These are phyloP conservation scores for Drosophila barbarae DNA, from an alignment of 2,888 invertebrate species.

Conservation along the genomic window DNA sequence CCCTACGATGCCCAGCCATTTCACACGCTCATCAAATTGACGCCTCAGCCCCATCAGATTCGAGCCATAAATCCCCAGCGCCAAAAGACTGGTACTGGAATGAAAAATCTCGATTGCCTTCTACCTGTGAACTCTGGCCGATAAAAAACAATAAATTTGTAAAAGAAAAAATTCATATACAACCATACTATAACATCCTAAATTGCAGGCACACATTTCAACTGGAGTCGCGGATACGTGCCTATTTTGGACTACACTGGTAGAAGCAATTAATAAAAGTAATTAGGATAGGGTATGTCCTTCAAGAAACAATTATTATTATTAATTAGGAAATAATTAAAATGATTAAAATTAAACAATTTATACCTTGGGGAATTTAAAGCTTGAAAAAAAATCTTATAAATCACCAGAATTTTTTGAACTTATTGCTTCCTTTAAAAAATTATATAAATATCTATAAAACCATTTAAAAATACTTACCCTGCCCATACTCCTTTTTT, in stretches of 20 bases:
- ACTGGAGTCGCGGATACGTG: slow-evolving; percentile 11
- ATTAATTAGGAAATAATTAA: too few species aligned
- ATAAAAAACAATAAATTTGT: slow-evolving; percentile 69
- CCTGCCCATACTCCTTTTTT: not conserved
- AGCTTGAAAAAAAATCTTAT: too few species aligned
- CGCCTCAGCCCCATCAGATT: slow-evolving; percentile 27
- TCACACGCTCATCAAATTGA: slow-evolving; percentile 59
- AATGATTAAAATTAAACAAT: too few species aligned
- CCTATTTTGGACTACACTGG: slow-evolving; percentile 27
- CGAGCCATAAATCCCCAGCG: slow-evolving; percentile 41
- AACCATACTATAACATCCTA: slow-evolving; percentile 32
- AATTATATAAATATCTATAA: too few species aligned
- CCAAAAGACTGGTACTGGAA: slow-evolving; percentile 46
- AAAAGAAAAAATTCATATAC: slow-evolving; percentile 23
- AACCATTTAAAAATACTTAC: not conserved
- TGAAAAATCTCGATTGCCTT: slow-evolving; percentile 42
- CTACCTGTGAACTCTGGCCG: slow-evolving; percentile 53
- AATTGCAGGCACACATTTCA: slow-evolving; percentile 49
- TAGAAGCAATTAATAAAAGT: not conserved
- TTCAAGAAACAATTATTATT: not conserved
- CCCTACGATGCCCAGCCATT: slow-evolving; percentile 28
- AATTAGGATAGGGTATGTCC: rapidly evolving
- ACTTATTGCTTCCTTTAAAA: not conserved
- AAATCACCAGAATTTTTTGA: not conserved
- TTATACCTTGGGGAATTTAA: too few species aligned